Percentiles rank a stretch among this genome's conserved stretches.
phyloP scores from a whole-genome alignment of 2,797 vertebrate genomes.

The Parauchenoglanis punctatus region DNA sequence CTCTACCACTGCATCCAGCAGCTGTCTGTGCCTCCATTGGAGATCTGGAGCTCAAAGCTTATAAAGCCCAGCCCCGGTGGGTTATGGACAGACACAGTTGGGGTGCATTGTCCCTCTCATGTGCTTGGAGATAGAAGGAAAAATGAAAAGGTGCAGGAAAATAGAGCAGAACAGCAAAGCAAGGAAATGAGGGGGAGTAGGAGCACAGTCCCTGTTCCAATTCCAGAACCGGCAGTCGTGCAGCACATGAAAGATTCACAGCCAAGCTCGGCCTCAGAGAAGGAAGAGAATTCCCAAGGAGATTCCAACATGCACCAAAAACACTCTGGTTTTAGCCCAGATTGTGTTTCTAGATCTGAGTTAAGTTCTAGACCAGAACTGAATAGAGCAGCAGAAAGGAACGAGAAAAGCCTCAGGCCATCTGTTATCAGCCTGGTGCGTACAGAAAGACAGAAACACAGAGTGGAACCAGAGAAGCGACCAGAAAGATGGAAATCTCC shows the following conservation, averaged over 20 bases:
- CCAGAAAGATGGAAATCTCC: slow-evolving; percentile 23
- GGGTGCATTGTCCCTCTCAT: slow-evolving; percentile 28
- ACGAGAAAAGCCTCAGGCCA: slow-evolving; percentile 33
- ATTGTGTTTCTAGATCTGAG: slow-evolving; percentile 19
- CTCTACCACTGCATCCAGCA: slow-evolving; percentile 67
- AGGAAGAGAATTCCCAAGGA: not conserved
- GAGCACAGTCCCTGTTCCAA: slow-evolving; percentile 33
- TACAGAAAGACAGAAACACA: slow-evolving; percentile 30
- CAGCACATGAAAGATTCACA: slow-evolving; percentile 18
- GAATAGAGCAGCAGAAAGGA: not conserved
- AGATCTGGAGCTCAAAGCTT: slow-evolving; percentile 63
- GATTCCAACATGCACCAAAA: slow-evolving; percentile 9
- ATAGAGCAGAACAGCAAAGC: slow-evolving; percentile 13
- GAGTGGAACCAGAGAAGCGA: slow-evolving; percentile 14
- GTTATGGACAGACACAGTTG: not conserved
- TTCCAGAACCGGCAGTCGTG: not conserved
- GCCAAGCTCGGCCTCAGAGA: slow-evolving; percentile 22
- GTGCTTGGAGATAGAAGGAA: slow-evolving; percentile 20
- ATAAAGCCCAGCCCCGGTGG: slow-evolving; percentile 35
- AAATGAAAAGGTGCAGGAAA: slow-evolving; percentile 23
- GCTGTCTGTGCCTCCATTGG: slow-evolving; percentile 63
- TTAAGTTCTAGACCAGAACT: slow-evolving; percentile 25
- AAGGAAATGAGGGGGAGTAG: slow-evolving; percentile 25
- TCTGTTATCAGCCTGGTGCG: slow-evolving; percentile 54
- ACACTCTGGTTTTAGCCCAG: slow-evolving; percentile 22